Conservation (phyloP, 2,113 vertebrate genomes). For the Nanger granti region DNA sequence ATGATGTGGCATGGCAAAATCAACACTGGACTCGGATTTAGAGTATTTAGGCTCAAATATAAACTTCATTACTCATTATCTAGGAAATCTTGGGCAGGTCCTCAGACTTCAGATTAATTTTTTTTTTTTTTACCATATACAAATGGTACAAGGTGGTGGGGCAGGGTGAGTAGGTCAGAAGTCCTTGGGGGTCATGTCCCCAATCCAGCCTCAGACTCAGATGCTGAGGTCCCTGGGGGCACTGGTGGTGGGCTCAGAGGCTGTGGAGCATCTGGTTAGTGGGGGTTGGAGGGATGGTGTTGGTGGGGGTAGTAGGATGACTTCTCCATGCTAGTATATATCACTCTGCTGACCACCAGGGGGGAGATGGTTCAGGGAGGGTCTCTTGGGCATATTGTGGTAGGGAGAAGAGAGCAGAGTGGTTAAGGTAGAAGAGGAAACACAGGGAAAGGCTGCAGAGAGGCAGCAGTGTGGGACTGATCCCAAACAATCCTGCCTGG, state of each 20-base stretch:
- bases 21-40: background rate
- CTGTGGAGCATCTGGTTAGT: background rate
- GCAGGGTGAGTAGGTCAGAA: too few relatives aligned
- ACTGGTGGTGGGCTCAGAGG: background rate
- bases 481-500: background rate
- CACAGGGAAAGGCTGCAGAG: background rate
- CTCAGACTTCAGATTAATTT: background rate
- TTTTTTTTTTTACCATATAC: background rate
- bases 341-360: background rate
- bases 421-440: background rate
- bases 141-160: background rate
- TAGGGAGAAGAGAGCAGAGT: background rate
- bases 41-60: background rate
- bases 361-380: background rate
- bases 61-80: background rate
- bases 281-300: background rate
- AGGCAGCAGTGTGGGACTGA: background rate
- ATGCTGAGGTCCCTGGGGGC: background rate
- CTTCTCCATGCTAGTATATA: background rate
- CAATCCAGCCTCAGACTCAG: background rate
- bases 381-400: too few relatives aligned
- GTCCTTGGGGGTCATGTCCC: background rate
- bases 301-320: background rate
- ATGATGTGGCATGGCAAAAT: background rate
- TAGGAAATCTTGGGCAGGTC: background rate